Conservation (phyloP, 2,888 invertebrate genomes). For the Periphyllus acericola region DNA sequence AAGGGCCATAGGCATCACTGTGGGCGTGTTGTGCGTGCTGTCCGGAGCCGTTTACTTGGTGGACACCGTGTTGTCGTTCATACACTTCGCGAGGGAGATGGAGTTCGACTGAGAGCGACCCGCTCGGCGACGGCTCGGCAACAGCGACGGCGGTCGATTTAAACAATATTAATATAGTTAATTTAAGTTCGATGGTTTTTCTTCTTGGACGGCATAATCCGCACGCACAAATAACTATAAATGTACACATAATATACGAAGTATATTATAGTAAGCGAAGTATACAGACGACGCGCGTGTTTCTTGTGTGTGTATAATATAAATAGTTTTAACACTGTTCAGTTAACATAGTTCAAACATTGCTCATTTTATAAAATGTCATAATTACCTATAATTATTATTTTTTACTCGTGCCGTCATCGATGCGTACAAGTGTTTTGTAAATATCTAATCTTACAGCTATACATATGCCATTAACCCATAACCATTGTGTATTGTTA, state of each 20-base stretch:
- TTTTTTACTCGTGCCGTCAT: neutral
- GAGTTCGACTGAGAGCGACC: conserved; percentile 41
- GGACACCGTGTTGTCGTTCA: conserved; percentile 81
- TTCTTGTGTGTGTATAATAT: neutral
- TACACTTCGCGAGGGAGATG: conserved; percentile 77
- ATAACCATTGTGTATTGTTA: neutral
- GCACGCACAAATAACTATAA: no score
- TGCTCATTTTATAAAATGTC: neutral
- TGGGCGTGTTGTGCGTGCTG: conserved; percentile 83
- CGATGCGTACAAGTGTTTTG: neutral
- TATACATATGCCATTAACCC: neutral
- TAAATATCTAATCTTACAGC: neutral
- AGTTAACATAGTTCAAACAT: no score
- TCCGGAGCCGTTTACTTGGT: conserved; percentile 82
- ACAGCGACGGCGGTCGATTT: neutral
- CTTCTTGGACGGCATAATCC: no score
- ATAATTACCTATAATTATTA: neutral
- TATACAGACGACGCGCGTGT: neutral
- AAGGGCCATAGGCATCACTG: conserved; percentile 82
- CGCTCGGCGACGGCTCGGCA: no score
- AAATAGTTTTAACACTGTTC: neutral
- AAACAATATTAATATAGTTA: no score
- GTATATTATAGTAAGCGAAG: neutral
- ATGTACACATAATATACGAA: no score
- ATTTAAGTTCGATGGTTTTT: no score